Evolutionary conservation across 2,888 invertebrate genomes (phyloP).

Genomic region (Ectropis crepuscularia): DNA sequence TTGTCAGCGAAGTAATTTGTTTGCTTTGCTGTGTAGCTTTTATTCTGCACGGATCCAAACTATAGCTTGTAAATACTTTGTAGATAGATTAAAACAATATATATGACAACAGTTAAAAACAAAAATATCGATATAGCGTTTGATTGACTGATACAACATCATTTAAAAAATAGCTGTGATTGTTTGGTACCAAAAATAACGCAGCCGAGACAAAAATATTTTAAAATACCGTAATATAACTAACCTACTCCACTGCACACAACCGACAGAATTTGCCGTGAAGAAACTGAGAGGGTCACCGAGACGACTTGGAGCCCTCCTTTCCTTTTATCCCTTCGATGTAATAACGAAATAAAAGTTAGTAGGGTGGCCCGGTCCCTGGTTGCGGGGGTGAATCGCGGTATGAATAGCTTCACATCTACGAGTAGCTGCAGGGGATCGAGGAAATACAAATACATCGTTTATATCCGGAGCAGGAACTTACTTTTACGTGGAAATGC

Average conservation of each 20-base stretch:
- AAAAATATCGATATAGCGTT: no score
- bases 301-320: slow-evolving; percentile 48
- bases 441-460: slow-evolving; percentile 19
- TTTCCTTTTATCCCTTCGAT: slow-evolving; percentile 63
- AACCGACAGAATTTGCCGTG: slow-evolving; percentile 29
- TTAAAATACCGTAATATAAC: slow-evolving; percentile 19
- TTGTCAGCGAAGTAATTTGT: no score
- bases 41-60: no score
- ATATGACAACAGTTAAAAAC: no score
- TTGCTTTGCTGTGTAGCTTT: no score
- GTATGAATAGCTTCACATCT: slow-evolving; percentile 43
- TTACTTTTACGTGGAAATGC: slow-evolving; percentile 4
- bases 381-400: slow-evolving; percentile 58
- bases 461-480: slow-evolving; percentile 13
- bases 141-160: no score
- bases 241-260: slow-evolving; percentile 32
- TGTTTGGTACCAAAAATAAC: neutral
- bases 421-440: slow-evolving; percentile 19
- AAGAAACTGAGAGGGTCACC: slow-evolving; percentile 39
- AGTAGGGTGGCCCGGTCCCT: slow-evolving; percentile 72
- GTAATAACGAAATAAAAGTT: slow-evolving; percentile 78
- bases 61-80: no score
- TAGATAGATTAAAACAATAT: no score
- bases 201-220: neutral
- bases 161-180: neutral